Base-by-base conservation (phyloP, 1,140 invertebrate genomes). In the Lasaia peninsularis region DNA sequence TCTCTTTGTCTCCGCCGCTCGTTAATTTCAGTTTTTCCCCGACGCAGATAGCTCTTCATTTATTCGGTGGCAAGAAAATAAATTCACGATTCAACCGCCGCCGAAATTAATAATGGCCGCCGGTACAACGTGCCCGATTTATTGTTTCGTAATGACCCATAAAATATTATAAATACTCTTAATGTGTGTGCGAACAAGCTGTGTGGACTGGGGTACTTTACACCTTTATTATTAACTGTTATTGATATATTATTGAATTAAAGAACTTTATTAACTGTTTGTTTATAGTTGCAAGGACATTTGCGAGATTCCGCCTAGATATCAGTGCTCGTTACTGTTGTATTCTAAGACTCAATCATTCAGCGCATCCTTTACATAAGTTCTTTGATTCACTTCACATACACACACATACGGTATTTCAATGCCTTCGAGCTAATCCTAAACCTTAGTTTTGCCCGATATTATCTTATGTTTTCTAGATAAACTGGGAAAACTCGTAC, bases 131-230 rank as follows among this genome's bases (percentile, higher is more conserved):
- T 52, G 28, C 52, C 52, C 52, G 44, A 69, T 69, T 69, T 69
- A 69, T 65, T 35, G 67, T 60, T 56, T 52, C 58, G 65, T 65
- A 62, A 63, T 69, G 60, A 49, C 49, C 66, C 28, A 62, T 69
- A 69, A 65, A 65, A 56, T 62, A 65, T 68, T 62, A 68, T 68
- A 62, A 68, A 68, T 65, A 62, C 51, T 20, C 56, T 63, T 58
- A 67, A 57, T 60, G 61, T 49, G 18, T n/a, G 44, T 52, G 58
- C 34, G 62, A 40, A 49, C 53, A 37, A 37, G 53, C 31, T 52
- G 16, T 34, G 58, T 18, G 40, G 40, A 44, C 40, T 16, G 40
- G 40, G 16, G 18, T 44, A 44, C 40, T 44, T 44, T 20, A 10
- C 14, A 14, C 10, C 14, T 12, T 44, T 16, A 44, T 44, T 44